Evolutionary conservation across 2,113 vertebrate species (phyloP).

Genomic region (Isichthys henryi): DNA sequence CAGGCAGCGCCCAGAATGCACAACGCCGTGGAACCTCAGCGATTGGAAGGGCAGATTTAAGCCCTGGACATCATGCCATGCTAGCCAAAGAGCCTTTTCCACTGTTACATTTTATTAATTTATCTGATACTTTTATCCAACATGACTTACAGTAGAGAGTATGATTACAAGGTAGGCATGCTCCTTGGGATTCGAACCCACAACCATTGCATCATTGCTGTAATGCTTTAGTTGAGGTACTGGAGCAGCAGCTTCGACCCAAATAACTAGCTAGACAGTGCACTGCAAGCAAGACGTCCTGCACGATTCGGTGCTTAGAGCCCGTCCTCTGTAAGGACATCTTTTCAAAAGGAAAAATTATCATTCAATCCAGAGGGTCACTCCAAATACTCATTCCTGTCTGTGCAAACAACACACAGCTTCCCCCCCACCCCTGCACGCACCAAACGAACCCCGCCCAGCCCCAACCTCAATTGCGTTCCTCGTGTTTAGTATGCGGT

Average conservation of each 20-base stretch:
- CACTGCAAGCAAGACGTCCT: neutral
- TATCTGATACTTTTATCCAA: neutral
- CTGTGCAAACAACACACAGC: conserved; percentile 1
- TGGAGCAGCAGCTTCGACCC: neutral
- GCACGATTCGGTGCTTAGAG: neutral
- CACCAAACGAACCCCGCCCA: conserved; percentile 48
- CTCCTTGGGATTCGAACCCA: neutral
- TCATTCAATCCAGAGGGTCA: neutral
- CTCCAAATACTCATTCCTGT: neutral
- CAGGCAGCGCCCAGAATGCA: neutral
- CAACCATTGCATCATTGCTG: neutral
- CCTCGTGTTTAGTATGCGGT: conserved; percentile 72
- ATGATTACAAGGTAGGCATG: neutral
- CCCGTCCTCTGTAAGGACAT: neutral
- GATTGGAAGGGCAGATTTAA: neutral
- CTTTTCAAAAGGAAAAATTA: neutral
- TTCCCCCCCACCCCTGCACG: conserved; percentile 5
- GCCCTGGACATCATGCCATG: neutral
- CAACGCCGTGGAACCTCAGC: neutral
- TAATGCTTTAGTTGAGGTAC: neutral
- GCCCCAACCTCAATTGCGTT: conserved; percentile 68
- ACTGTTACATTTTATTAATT: neutral
- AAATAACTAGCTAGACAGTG: neutral
- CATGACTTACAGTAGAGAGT: neutral
- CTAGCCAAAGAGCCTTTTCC: neutral